Percentiles rank a stretch among this genome's conserved stretches.
phyloP scores from a whole-genome alignment of 2,888 invertebrate species.

The Chironomus tentans region DNA sequence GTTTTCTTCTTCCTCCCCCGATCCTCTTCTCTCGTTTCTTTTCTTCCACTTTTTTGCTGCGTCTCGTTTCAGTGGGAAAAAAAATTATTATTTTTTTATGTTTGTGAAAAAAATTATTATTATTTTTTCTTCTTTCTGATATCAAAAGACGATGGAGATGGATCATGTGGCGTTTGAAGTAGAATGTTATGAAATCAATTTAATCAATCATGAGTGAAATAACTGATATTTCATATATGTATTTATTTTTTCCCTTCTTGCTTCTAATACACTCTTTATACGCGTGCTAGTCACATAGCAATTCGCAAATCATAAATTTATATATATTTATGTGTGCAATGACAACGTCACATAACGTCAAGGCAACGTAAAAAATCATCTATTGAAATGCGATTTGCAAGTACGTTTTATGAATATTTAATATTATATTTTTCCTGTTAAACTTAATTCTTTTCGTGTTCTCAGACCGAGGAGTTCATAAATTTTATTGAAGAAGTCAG shows the following conservation, averaged over 20 bases:
- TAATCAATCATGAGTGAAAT: constrained; percentile 9
- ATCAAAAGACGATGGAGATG: background rate
- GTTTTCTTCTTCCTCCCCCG: background rate
- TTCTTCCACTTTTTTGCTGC: no score
- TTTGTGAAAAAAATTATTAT: no score
- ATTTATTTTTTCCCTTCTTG: background rate
- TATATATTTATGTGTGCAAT: background rate
- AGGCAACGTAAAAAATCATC: background rate
- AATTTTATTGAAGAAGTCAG: no score
- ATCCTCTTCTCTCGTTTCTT: background rate
- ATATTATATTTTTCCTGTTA: background rate
- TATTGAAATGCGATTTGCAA: background rate
- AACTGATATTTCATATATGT: background rate
- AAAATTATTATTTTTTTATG: background rate
- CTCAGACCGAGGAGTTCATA: no score
- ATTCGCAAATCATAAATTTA: background rate
- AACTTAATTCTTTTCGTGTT: background rate
- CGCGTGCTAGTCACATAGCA: background rate
- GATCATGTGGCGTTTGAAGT: background rate
- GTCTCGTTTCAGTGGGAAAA: background rate
- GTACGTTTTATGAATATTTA: background rate
- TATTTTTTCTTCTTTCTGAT: no score
- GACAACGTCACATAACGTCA: background rate
- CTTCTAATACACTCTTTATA: background rate
- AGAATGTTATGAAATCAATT: constrained; percentile 11